Base-by-base conservation (phyloP, 2,888 invertebrate species). In the Eupithecia pulchellata region DNA sequence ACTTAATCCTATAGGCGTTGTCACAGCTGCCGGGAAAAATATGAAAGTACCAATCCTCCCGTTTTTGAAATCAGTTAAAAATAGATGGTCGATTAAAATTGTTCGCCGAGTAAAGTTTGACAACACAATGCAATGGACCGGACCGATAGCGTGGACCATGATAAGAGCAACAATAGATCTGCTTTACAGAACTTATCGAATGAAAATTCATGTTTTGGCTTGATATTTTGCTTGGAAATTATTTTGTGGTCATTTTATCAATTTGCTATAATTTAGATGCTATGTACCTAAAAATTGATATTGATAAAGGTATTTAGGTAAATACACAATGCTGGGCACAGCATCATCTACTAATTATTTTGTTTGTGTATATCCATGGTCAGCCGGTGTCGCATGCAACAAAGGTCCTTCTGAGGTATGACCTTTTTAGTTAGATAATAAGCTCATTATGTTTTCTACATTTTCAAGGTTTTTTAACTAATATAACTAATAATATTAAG, bases 121-220 rank as follows among this genome's bases (percentile, higher is more conserved):
- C 29, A 60, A 30, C 29, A 60, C 13, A 32, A 60, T 60, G 58
- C 30, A 58, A 58, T 58, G 32, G 20, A 57, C 58, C 3, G 30
- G 17, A 27, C 58, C 32, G 58, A 60, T 60, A 60, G 1, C 17
- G 25, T 9, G 25, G 52, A 6, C 14, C 29, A 11, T n/a, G 58
- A 60, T 60, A 60, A 32, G 3, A 4, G n/a, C n/a, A 60, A 60
- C 77, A 80, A 80, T 80, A 81, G 57, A 42, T 14, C 32, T 32
- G 30, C 29, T 29, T 57, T 68, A 58, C 62, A 68, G 27, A 66
- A 66, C 68, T 66, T 68, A 68, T 68, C 36, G 62, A 68, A 62
- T 58, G 66, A 60, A 58, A 60, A 20, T 60, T 60, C 30, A 47
- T 27, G 30, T 17, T 39, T 67, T 55, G 36, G 27, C 32, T 60